Conservation (phyloP, 2,113 vertebrate species). For the Pelecanoides urinatrix region DNA sequence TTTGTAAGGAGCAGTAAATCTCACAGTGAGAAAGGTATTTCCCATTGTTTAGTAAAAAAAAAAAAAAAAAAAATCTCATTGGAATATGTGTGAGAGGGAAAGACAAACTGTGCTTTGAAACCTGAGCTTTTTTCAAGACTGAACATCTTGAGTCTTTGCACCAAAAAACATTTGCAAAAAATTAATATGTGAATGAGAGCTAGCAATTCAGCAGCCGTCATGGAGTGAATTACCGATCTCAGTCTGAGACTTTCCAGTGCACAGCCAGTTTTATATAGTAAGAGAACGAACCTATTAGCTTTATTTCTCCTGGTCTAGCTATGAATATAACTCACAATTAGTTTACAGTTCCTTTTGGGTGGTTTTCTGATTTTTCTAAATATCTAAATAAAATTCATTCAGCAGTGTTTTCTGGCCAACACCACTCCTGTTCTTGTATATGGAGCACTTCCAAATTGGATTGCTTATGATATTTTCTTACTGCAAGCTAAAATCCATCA, state of each 20-base stretch:
- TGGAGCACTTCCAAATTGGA: background rate
- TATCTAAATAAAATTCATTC: background rate
- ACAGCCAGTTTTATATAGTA: background rate
- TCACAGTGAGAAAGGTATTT: slow-evolving; percentile 50
- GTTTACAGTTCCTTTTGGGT: background rate
- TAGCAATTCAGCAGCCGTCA: background rate
- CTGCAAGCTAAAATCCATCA: background rate
- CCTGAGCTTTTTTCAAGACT: background rate
- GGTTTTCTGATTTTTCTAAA: background rate
- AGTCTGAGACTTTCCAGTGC: background rate
- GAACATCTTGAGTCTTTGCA: background rate
- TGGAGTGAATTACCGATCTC: background rate
- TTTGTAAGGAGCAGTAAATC: slow-evolving; percentile 53
- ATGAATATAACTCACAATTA: background rate
- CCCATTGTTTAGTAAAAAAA: slow-evolving; percentile 25
- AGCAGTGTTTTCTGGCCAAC: background rate
- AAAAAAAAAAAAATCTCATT: background rate
- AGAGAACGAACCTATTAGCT: background rate
- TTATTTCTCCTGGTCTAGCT: background rate
- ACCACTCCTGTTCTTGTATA: background rate
- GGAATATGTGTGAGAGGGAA: background rate
- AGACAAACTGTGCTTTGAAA: background rate
- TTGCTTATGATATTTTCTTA: background rate
- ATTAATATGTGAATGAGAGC: background rate
- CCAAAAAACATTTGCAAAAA: background rate